Base-by-base conservation (phyloP, 35 echinoderm and acorn worm species). In the Apostichopus japonicus region DNA sequence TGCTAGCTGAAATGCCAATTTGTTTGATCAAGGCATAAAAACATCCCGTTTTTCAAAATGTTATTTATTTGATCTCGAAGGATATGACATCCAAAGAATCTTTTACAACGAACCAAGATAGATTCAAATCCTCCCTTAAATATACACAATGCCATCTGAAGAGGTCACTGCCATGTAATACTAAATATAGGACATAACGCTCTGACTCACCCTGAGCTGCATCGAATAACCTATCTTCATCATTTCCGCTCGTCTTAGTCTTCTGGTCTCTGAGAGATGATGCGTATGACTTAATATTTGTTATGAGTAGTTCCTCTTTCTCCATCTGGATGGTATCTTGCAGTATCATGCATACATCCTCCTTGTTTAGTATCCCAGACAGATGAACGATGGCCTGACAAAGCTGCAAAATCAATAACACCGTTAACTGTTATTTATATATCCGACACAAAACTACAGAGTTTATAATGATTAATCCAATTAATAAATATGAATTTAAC, bases 351-450 rank as follows among this genome's bases (percentile, higher is more conserved):
- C 78, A 78, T 21, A 88, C 59, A 86, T 96, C 95, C 10, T 94
- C 95, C 67, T 4, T 3, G 2, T 17, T 79, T 8, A 96, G 16
- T 10, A 96, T 83, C 33, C 79, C 25, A 55, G 84, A 59, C 10
- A 96, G 61, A 83, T 96, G 95, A 23, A 94, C 70, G 6, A 96
- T 78, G 1, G 95, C 94, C 6, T 92, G 86, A 73, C 95, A 96
- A 4, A 96, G 77, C 95, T 96, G 63, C n/a, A 84, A 24, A 65
- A 79, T 67, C 16, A 90, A 72, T 16, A 90, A 78, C 5, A 53
- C 0, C 5, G 15, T 55, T 11, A 16, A 24, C 5, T 80, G 6
- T 4, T 27, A 10, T 1, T 11, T 61, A 7, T 11, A 61, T 7
- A 6, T 61, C 57, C 8, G 13, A 1, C 0, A 10, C 5, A 61